Evolutionary conservation across 2,888 invertebrate species (phyloP), one percentile per base, ranked within the genome.

Genomic region (Gonocerus acuteangulatus): DNA sequence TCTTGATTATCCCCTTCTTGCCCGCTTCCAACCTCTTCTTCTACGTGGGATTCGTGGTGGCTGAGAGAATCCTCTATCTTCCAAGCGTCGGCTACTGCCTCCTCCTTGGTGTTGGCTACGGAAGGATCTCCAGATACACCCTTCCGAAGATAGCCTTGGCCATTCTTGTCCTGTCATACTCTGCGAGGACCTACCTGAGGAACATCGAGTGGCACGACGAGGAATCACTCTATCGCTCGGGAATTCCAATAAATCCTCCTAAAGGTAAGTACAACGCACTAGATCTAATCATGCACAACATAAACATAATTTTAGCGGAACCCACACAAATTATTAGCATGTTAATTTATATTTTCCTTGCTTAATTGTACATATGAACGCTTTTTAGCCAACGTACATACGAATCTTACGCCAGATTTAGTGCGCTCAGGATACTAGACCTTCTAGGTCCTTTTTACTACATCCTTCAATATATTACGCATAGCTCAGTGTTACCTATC

Each of bases 41-140:
- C 79, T 95, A 96, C 76, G 96, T 97, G 64, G 97, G 97, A 52
- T 97, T 97, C 76, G 96, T 97, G 68, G 89, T 96, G 60, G 97
- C 96, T 63, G 97, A 97, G 77, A 82, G 96, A 67, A 87, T 96
- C 68, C 80, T 97, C 67, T 97, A 96, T 78, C 83, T 96, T 74
- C 95, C 96, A 54, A 95, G 94, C 77, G 90, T 95, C 72, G 96
- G 95, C 58, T 90, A 88, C 76, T 95, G 95, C 77, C 81, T 96
- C 70, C 78, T 95, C 67, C 79, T 95, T 64, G 94, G 89, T 57
- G 77, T 86, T 68, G 88, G 89, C 42, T 78, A 83, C 65, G 79
- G 80, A 48, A n/a, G 62, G 58, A 45, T 63, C 62, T 70, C 67
- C 34, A 56, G 56, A 34, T 39, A 34, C 34, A 47, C 61, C 18